A percentile compares a stretch with the other conserved stretches of the same genome.
These are phyloP conservation scores for Pteronura brasiliensis DNA, from an alignment of 2,113 vertebrate genomes.

Conservation along the genomic window DNA sequence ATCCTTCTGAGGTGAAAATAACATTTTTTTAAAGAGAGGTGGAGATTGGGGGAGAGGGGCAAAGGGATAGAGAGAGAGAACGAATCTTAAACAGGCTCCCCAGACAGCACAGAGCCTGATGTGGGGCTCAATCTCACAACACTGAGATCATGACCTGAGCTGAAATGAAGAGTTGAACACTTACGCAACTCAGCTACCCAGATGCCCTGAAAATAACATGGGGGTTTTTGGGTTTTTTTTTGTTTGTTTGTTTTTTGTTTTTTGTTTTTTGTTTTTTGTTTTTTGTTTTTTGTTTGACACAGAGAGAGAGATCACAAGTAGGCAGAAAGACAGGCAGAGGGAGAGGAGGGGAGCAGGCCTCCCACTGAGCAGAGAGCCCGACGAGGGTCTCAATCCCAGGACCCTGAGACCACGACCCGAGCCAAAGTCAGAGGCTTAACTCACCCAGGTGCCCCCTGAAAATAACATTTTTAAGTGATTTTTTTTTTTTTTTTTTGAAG, in stretches of 20 bases:
- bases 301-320: no score
- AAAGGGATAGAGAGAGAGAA: not conserved
- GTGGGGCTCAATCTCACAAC: not conserved
- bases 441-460: not conserved
- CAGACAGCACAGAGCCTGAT: not conserved
- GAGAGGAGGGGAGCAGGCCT: no score
- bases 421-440: no score
- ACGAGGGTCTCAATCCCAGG: no score
- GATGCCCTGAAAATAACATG: not conserved
- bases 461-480: not conserved
- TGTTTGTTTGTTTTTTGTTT: no score
- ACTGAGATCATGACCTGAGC: not conserved
- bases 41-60: not conserved
- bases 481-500: not conserved
- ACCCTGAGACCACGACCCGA: no score
- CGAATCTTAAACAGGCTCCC: not conserved
- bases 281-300: no score
- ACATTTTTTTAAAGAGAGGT: not conserved
- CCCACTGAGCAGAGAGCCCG: no score
- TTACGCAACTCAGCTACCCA: not conserved
- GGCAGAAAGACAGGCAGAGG: no score
- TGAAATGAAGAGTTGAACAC: not conserved
- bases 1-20: not conserved
- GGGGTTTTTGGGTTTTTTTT: no score
- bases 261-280: no score